phyloP scores from a whole-genome alignment of 2,888 invertebrate genomes.

The Andrena marginata region DNA sequence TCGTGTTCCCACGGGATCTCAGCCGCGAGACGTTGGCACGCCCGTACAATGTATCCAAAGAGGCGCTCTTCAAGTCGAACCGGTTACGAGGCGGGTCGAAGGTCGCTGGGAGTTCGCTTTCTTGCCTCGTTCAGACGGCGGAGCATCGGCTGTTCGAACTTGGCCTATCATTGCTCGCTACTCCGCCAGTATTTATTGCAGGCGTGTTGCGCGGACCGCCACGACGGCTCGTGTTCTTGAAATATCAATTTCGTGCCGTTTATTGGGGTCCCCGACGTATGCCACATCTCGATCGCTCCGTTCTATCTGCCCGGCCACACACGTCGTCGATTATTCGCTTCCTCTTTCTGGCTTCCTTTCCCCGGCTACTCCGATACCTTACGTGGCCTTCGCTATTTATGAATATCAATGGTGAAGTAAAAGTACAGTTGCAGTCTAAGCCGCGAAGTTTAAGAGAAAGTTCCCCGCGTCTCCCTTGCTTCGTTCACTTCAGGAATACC shows the following conservation, averaged over 20 bases:
- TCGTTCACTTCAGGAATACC: too few relatives aligned
- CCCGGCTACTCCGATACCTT: not conserved
- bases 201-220: conserved; percentile 24
- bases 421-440: too few relatives aligned
- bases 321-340: conserved; percentile 20
- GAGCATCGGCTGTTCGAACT: conserved; percentile 56
- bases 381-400: not conserved
- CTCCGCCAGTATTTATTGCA: conserved; percentile 68
- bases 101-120: conserved; percentile 64
- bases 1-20: conserved; percentile 64
- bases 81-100: conserved; percentile 71
- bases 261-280: conserved; percentile 32
- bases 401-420: too few relatives aligned
- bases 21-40: conserved; percentile 41
- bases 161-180: conserved; percentile 66
- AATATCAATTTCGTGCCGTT: conserved; percentile 63
- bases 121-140: conserved; percentile 42
- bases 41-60: conserved; percentile 35
- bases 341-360: not conserved
- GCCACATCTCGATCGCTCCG: conserved; percentile 42
- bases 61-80: conserved; percentile 59
- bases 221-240: conserved; percentile 41
- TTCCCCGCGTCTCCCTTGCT: too few relatives aligned
- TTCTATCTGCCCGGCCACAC: conserved; percentile 30
- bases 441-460: too few relatives aligned